Conservation (phyloP, 2,113 vertebrate species). For the Cinclus mexicanus region DNA sequence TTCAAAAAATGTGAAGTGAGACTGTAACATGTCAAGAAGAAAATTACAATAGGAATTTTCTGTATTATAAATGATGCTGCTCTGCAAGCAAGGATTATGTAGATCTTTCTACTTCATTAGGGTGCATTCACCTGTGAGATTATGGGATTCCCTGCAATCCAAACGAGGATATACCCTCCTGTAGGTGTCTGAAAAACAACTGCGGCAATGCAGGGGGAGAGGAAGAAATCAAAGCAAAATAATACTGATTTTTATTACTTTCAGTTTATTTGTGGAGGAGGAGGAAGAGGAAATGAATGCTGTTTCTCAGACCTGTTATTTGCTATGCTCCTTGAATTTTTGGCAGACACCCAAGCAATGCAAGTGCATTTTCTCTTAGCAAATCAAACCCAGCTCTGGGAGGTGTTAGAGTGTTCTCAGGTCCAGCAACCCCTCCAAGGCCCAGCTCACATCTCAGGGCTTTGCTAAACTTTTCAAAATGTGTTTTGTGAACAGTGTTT, state of each 20-base stretch:
- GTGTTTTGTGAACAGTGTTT: neutral
- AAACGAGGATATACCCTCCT: neutral
- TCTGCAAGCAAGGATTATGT: neutral
- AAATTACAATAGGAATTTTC: neutral
- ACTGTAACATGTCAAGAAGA: neutral
- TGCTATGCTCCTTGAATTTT: neutral
- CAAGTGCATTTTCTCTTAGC: neutral
- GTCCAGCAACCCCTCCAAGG: rapidly evolving
- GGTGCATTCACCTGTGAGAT: neutral
- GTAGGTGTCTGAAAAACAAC: neutral
- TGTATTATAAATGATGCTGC: neutral
- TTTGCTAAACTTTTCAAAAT: neutral
- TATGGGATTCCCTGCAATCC: neutral
- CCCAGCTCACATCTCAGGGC: neutral
- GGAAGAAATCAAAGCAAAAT: neutral
- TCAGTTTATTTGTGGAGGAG: neutral
- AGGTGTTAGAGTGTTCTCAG: neutral
- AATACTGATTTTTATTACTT: neutral
- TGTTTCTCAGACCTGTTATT: neutral
- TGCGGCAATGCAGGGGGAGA: neutral
- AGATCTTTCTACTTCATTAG: neutral
- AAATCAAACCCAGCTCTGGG: neutral
- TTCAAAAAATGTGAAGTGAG: neutral
- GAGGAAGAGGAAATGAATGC: neutral
- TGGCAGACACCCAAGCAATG: neutral